A percentile compares a stretch with the other conserved stretches of the same genome.
These are phyloP conservation scores for Syrmaticus mikado DNA, from an alignment of 2,113 vertebrate species.

Conservation along the genomic window DNA sequence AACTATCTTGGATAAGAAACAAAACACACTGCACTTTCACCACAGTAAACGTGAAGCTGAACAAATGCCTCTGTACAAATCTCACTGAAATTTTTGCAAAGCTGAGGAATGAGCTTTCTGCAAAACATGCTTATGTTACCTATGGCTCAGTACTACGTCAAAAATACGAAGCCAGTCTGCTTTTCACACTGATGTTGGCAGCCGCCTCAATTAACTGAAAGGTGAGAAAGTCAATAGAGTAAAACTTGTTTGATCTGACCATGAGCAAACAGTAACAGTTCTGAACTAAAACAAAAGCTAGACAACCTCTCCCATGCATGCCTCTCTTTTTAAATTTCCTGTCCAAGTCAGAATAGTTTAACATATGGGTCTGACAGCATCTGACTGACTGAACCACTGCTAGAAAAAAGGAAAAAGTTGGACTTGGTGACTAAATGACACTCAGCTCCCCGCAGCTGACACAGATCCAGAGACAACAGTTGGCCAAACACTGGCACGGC, in stretches of 20 bases:
- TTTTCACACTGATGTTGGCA: not conserved
- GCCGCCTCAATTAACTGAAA: not conserved
- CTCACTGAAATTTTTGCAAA: not conserved
- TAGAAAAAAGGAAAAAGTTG: not conserved
- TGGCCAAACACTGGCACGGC: not conserved
- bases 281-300: not conserved
- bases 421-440: not conserved
- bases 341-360: not conserved
- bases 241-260: not conserved
- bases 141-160: not conserved
- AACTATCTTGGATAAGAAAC: not conserved
- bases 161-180: not conserved
- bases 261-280: not conserved
- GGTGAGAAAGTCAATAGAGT: not conserved
- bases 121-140: fast-evolving
- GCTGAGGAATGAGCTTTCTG: not conserved
- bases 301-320: not conserved
- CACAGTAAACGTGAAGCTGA: not conserved
- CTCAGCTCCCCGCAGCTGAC: not conserved
- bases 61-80: not conserved
- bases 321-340: not conserved
- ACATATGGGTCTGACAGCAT: not conserved
- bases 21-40: not conserved
- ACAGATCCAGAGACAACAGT: not conserved
- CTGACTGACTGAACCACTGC: not conserved